phyloP scores from a whole-genome alignment of 2,888 invertebrate genomes.

The Hyposoter dolosus region DNA sequence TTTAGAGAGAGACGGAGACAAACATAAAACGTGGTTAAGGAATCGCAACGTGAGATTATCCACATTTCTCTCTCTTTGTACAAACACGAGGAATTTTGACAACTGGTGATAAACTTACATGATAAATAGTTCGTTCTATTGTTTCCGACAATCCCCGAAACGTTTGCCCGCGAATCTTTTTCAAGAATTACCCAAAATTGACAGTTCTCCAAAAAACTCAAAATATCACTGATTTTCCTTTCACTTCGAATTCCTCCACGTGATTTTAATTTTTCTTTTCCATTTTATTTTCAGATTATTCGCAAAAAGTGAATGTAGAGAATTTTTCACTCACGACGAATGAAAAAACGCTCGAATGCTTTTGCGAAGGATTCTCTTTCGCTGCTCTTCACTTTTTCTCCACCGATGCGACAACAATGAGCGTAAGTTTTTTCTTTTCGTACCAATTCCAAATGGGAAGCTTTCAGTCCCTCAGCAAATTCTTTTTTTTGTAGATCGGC shows the following conservation, averaged over 20 bases:
- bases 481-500: conserved; percentile 78
- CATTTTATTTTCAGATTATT: not conserved
- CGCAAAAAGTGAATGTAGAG: not conserved
- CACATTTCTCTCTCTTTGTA: not conserved
- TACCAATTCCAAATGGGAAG: no score
- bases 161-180: not conserved
- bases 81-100: conserved; percentile 16
- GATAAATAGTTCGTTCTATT: conserved; percentile 30
- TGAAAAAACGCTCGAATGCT: conserved; percentile 16
- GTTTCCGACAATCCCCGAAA: not conserved
- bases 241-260: not conserved
- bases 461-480: not conserved
- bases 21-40: conserved; percentile 17
- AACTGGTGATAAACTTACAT: conserved; percentile 17
- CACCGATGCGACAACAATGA: conserved; percentile 66
- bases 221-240: not conserved
- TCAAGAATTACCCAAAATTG: not conserved
- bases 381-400: conserved; percentile 5
- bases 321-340: not conserved
- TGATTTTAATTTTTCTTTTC: not conserved
- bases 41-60: not conserved
- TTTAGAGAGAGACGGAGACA: conserved; percentile 53
- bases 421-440: conserved; percentile 50
- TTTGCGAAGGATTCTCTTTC: conserved; percentile 1
- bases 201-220: not conserved